Percentiles rank a stretch among this genome's conserved stretches.
Evolutionary conservation across 2,888 invertebrate genomes (phyloP).

Genomic region (Tryphoninae sp.): DNA sequence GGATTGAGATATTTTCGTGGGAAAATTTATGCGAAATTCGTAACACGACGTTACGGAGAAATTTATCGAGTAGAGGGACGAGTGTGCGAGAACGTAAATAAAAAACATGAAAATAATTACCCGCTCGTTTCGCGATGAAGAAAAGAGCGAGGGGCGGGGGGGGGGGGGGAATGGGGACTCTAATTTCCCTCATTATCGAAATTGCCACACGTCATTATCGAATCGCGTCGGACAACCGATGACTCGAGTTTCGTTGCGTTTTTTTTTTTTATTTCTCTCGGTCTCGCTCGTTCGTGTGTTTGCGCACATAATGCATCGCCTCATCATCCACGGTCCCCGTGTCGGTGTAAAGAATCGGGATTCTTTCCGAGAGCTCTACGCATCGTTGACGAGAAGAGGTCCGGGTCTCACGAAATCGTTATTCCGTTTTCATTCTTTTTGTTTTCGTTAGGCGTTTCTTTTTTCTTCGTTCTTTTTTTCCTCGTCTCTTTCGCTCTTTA

Average conservation of each 20-base stretch:
- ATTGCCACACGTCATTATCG: conserved; percentile 29
- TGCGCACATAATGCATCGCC: conserved; percentile 18
- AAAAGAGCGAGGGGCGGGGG: not conserved
- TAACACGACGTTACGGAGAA: not conserved
- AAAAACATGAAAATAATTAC: not conserved
- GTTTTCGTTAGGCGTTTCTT: no score
- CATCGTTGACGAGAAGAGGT: not conserved
- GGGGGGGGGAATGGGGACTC: not conserved
- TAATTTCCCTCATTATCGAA: conserved; percentile 40
- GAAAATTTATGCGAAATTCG: no score
- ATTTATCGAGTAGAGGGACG: not conserved
- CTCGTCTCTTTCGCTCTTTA: conserved; percentile 10
- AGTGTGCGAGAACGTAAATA: not conserved
- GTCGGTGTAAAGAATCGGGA: conserved; percentile 22
- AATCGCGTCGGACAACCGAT: conserved; percentile 33
- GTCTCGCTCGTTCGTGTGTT: not conserved
- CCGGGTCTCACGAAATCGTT: not conserved
- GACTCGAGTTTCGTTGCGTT: no score
- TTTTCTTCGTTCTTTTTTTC: not conserved
- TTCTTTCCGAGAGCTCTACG: conserved; percentile 1
- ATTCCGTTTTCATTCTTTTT: not conserved
- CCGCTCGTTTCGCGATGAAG: not conserved
- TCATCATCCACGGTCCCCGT: conserved; percentile 8
- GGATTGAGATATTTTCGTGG: no score
- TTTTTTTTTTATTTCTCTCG: no score